A percentile compares a stretch with the other conserved stretches of the same genome.
Evolutionary conservation across 2,888 invertebrate genomes (phyloP).

Genomic region (Xestia sexstrigata): DNA sequence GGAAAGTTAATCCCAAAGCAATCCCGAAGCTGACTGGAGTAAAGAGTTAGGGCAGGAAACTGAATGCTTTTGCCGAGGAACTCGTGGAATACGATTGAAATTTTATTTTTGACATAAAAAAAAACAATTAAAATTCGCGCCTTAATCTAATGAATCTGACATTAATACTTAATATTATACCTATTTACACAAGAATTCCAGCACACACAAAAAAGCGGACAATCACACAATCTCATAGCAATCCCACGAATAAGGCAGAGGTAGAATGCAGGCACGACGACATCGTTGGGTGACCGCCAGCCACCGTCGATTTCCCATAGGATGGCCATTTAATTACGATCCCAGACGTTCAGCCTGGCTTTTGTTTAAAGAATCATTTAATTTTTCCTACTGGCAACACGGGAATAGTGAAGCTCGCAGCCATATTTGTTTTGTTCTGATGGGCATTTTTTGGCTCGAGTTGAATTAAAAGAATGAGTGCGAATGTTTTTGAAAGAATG

Average conservation of each 20-base stretch:
- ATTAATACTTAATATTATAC: background rate
- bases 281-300: constrained; percentile 62
- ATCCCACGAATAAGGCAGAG: constrained; percentile 8
- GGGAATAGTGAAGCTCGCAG: constrained; percentile 35
- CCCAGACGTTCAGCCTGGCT: constrained; percentile 54
- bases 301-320: constrained; percentile 65
- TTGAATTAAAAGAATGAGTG: constrained; percentile 7
- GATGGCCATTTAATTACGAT: constrained; percentile 67
- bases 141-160: background rate
- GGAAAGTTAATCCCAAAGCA: too few species aligned
- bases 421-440: constrained; percentile 49
- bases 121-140: background rate
- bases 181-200: background rate
- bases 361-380: constrained; percentile 68
- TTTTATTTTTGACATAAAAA: background rate
- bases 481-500: background rate
- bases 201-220: constrained; percentile 4
- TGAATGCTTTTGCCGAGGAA: too few species aligned
- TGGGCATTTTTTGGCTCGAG: constrained; percentile 15
- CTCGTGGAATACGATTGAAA: too few species aligned
- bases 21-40: too few species aligned
- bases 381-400: constrained; percentile 61
- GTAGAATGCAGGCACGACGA: constrained; percentile 29
- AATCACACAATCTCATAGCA: constrained; percentile 24
- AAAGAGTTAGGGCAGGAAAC: too few species aligned